These are phyloP conservation scores for Agrochola lychnidis DNA, from an alignment of 2,888 invertebrate species.

Conservation along the genomic window DNA sequence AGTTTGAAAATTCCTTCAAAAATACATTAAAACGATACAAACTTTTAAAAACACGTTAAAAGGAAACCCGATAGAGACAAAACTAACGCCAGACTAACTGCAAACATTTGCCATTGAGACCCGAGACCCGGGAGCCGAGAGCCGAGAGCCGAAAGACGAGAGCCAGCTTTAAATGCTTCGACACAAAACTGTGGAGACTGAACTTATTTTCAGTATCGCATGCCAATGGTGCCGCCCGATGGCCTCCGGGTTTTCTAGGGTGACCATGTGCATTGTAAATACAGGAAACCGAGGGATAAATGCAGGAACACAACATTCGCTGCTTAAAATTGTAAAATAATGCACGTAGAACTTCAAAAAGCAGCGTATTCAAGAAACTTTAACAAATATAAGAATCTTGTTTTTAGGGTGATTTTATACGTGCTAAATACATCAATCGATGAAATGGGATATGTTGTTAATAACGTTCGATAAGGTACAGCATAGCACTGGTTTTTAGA, in stretches of 20 bases:
- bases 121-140: constrained; percentile 5
- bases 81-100: constrained; percentile 45
- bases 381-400: too few relatives aligned
- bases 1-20: neutral
- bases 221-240: constrained; percentile 50
- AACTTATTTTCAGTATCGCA: constrained; percentile 65
- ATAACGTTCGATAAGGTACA: too few relatives aligned
- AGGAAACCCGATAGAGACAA: constrained; percentile 27
- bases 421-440: too few relatives aligned
- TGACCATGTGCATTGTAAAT: constrained; percentile 17
- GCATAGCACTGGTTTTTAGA: too few relatives aligned
- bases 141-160: constrained; percentile 35
- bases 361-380: neutral
- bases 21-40: constrained; percentile 13
- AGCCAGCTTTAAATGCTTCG: constrained; percentile 54
- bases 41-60: constrained; percentile 16
- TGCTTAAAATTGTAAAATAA: neutral
- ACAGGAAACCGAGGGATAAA: neutral
- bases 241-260: constrained; percentile 35
- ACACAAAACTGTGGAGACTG: constrained; percentile 55
- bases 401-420: too few relatives aligned
- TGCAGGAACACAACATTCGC: neutral
- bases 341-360: neutral
- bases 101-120: constrained; percentile 49
- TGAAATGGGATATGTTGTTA: too few relatives aligned